Evolutionary conservation across 2,113 vertebrate genomes (phyloP).

Genomic region (Scopus umbretta): DNA sequence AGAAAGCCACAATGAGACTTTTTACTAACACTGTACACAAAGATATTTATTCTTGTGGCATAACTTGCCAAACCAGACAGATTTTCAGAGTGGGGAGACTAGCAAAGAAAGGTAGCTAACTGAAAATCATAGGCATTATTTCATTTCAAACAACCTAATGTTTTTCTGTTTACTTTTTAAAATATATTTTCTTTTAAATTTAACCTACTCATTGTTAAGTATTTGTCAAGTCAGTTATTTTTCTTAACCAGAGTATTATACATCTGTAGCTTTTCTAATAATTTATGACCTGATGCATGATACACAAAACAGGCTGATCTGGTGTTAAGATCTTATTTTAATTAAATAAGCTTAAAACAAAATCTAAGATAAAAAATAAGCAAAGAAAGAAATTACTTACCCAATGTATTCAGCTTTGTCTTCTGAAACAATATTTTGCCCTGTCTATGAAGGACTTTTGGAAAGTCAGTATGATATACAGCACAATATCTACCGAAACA

Average conservation of each 20-base stretch:
- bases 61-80: not conserved
- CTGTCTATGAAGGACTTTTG: not conserved
- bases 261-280: not conserved
- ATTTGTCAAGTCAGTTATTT: not conserved
- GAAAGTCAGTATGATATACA: not conserved
- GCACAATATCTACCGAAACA: not conserved
- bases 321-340: not conserved
- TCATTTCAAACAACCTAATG: not conserved
- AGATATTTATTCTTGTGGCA: not conserved
- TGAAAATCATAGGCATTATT: not conserved
- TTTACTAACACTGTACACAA: not conserved
- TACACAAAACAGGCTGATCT: not conserved
- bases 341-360: not conserved
- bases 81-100: not conserved
- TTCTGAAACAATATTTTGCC: not conserved
- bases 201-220: not conserved
- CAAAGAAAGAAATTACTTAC: not conserved
- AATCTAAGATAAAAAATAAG: not conserved
- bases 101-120: not conserved
- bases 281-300: not conserved
- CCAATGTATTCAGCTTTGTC: not conserved
- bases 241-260: not conserved
- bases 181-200: not conserved
- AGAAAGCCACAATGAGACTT: not conserved
- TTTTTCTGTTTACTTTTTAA: not conserved